Evolutionary conservation across 1,140 invertebrate genomes (phyloP).

Genomic region (Eurosta solidaginis): DNA sequence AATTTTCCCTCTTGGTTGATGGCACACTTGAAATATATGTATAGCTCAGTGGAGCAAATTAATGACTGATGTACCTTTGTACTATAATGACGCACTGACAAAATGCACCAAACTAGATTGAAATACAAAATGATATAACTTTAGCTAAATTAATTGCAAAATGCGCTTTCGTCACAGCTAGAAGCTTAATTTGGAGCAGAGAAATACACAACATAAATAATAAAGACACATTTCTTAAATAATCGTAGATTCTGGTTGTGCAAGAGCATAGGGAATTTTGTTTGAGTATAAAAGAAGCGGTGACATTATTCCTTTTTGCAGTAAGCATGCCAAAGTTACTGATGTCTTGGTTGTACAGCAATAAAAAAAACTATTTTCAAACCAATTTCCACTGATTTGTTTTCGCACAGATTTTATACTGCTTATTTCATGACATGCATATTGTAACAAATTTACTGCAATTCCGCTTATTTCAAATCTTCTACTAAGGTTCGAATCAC

Average conservation of each 20-base stretch:
- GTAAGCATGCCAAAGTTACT: background rate
- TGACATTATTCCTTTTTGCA: background rate
- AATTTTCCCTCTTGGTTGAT: background rate
- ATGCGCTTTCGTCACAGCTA: background rate
- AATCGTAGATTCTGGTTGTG: background rate
- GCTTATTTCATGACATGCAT: too few species aligned
- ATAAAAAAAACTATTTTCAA: background rate
- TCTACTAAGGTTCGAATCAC: too few species aligned
- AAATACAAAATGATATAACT: background rate
- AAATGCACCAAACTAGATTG: background rate
- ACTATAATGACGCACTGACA: background rate
- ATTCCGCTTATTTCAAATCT: too few species aligned
- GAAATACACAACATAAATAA: background rate
- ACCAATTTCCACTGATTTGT: background rate
- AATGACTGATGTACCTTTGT: background rate
- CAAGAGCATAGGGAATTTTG: background rate
- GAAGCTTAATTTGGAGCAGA: background rate
- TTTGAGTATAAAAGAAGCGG: background rate
- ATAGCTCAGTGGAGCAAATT: background rate
- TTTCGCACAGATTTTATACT: background rate
- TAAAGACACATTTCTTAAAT: background rate
- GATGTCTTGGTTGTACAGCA: background rate
- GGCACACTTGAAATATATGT: background rate
- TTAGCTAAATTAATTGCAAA: background rate
- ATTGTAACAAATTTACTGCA: too few species aligned